Evolutionary conservation across 2,888 invertebrate species (phyloP), one percentile per base, ranked within the genome.

Genomic region (Apotomis betuletana): DNA sequence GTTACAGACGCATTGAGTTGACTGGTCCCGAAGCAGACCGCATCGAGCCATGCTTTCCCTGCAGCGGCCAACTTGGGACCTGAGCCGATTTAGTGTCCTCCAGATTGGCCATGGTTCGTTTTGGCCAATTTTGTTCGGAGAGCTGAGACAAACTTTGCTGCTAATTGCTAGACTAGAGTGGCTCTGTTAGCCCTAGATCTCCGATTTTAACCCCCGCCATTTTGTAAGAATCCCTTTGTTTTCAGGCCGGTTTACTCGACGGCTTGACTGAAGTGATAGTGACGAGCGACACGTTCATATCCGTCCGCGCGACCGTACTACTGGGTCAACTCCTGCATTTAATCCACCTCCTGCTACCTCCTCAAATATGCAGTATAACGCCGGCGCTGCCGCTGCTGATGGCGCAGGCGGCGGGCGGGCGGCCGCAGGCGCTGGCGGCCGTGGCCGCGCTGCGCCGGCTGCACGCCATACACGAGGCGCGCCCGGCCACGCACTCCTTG

Each of bases 201-300:
- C 15, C 15, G 15, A 15, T 15, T 15, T 15, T 0, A 15, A 15
- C 0, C 15, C 15, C 27, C 2, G 27, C 27, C 27, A 27, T 27
- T 27, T 27, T 27, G 27, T 27, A 27, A 27, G 2, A 27, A 6
- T 41, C 6, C 6, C 38, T 70, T 73, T 71, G 41, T 65, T 85
- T 84, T 71, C 86, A 94, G 94, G 96, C 95, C 74, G 98, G 98
- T 46, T 91, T 99, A 67, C 94, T 98, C 73, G 97, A 97, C 84
- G 98, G 98, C 27, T 93, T 99, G 77, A 97, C 97, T 49, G 98
- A 98, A 92, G 98, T 98, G 46, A 97, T 98, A 77, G 96, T 97
- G 57, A 96, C 97, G 67, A 97, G 97, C 84, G 98, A 98, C 86
- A 96, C 96, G 15, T 96, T 97, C 85, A 96, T 99, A 80, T 98